These are phyloP conservation scores for Nyctalus aviator DNA, from an alignment of 2,797 vertebrate species.

Conservation along the genomic window DNA sequence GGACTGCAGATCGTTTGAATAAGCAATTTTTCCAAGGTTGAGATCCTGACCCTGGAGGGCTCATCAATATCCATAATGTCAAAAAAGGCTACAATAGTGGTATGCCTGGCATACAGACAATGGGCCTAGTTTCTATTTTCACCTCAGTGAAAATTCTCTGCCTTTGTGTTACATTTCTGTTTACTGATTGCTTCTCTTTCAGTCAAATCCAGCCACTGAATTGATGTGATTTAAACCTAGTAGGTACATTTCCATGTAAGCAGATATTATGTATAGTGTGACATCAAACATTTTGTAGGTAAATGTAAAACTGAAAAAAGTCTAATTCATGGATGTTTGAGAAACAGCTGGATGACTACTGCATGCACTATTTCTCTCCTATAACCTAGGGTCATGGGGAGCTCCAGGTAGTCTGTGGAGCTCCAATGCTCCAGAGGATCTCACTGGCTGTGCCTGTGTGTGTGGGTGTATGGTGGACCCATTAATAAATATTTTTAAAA, in stretches of 20 bases:
- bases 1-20: constrained; percentile 53
- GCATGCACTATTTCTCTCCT: not conserved
- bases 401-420: not conserved
- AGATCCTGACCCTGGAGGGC: constrained; percentile 8
- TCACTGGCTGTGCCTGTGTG: not conserved
- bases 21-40: constrained; percentile 52
- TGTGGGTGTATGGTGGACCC: not conserved
- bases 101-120: not conserved
- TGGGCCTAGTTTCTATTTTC: constrained; percentile 34
- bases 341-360: not conserved
- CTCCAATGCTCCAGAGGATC: not conserved
- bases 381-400: not conserved
- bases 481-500: constrained; percentile 12
- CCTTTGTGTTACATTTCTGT: constrained; percentile 15
- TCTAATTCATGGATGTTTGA: not conserved
- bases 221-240: not conserved
- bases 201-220: not conserved
- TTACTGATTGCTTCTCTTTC: not conserved
- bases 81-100: not conserved
- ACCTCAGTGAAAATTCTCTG: constrained; percentile 30
- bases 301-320: not conserved
- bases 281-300: not conserved
- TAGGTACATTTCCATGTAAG: not conserved
- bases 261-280: not conserved
- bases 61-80: constrained; percentile 61